Evolutionary conservation across 2,113 vertebrate genomes (phyloP), one percentile per base, ranked within the genome.

Genomic region (Ophiodon elongatus): DNA sequence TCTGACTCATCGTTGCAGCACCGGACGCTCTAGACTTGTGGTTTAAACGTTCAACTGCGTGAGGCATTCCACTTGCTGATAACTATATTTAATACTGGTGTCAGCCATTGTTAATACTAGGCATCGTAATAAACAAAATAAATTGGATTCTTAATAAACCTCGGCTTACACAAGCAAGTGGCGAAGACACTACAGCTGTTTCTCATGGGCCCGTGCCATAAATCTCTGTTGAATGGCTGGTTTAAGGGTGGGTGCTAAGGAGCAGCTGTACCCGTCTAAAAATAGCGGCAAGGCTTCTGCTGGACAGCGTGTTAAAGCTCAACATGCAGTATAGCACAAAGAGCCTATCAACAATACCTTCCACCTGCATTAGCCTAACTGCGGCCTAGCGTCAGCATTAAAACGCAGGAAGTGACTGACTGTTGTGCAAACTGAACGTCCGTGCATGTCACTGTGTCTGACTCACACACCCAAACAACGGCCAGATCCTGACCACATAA

Each of bases 251-350:
- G 88, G 78, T 78, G 86, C 89, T 90, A 75, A 85, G 89, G 76
- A 93, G 94, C 93, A 95, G 94, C 93, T 95, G 94, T 90, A 85
- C 78, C 64, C 31, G 9, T 85, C 92, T 94, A 95, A 93, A 94
- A 92, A 95, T 94, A 95, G 89, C 78, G 23, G 1, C 80, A 69
- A 85, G 87, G 88, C 86, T 92, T 84, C 90, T 82, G 83, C 79
- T n/a, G 87, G 83, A 93, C 93, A 75, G 79, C 25, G 35, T 59
- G 84, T 86, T 86, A 68, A 88, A 84, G 84, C 91, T 82, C 76
- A 80, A 88, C 88, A 50, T 86, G 91, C 90, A 89, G 86, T 87
- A 92, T 71, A 83, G 90, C 89, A 90, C 88, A 89, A 88, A 92
- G 76, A 84, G 71, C 45, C 66, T 64, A 86, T 89, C 85, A 80